Evolutionary conservation across 1,140 invertebrate genomes (phyloP).

Genomic region (Drosophila saltans): DNA sequence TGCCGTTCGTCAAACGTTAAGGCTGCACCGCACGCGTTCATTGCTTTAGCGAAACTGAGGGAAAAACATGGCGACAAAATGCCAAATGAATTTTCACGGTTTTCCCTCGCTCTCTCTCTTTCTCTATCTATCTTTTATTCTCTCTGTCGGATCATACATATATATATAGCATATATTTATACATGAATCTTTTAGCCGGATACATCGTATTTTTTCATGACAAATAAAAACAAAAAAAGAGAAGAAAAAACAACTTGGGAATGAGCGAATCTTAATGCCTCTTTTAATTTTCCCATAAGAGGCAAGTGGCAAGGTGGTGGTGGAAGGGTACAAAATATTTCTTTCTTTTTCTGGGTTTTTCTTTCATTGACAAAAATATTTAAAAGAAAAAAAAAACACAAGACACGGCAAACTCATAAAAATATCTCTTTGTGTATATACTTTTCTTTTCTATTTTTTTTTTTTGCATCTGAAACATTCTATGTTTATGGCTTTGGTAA

Average conservation of each 20-base stretch:
- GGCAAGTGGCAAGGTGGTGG: background rate
- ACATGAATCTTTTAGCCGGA: slow-evolving; percentile 44
- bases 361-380: slow-evolving; percentile 76
- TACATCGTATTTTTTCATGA: slow-evolving; percentile 65
- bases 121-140: slow-evolving; percentile 29
- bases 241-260: slow-evolving; percentile 42
- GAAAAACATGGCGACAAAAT: slow-evolving; percentile 55
- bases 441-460: slow-evolving; percentile 29
- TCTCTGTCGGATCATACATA: slow-evolving; percentile 42
- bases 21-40: slow-evolving; percentile 75
- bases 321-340: background rate
- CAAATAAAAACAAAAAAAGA: slow-evolving; percentile 50
- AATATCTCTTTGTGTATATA: slow-evolving; percentile 45
- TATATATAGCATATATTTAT: slow-evolving; percentile 27
- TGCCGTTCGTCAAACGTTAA: slow-evolving; percentile 52
- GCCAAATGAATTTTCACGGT: slow-evolving; percentile 60
- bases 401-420: slow-evolving; percentile 37
- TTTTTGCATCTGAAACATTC: slow-evolving; percentile 29
- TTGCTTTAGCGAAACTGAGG: slow-evolving; percentile 73
- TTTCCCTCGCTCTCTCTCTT: slow-evolving; percentile 27
- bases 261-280: slow-evolving; percentile 30
- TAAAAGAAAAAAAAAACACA: slow-evolving; percentile 32
- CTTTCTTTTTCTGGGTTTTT: slow-evolving; percentile 34
- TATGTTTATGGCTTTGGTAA: slow-evolving; percentile 45
- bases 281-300: slow-evolving; percentile 41